phyloP scores from a whole-genome alignment of 1,140 invertebrate genomes.

The Pseudomyrmex concolor region DNA sequence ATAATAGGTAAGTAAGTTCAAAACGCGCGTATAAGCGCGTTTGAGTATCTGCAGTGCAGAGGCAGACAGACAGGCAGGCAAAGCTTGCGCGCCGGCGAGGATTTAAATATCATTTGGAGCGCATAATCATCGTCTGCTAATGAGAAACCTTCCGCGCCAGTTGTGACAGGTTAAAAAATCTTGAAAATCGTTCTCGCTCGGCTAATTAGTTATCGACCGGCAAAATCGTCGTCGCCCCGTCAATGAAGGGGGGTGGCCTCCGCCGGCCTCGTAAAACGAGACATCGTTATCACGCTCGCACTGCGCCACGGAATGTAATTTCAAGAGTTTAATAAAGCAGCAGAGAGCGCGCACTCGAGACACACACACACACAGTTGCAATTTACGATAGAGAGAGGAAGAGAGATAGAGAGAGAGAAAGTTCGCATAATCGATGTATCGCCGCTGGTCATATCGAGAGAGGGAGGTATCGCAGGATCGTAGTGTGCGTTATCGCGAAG shows the following conservation, averaged over 20 bases:
- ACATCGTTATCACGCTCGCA: slow-evolving; percentile 15
- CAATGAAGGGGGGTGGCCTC: not conserved
- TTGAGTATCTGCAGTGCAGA: slow-evolving; percentile 35
- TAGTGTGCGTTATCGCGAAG: slow-evolving; percentile 39
- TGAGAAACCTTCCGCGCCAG: slow-evolving; percentile 50
- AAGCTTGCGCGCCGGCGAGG: not conserved
- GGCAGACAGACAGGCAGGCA: not conserved
- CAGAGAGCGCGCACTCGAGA: not conserved
- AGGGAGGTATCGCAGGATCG: not conserved
- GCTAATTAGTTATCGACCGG: slow-evolving; percentile 56
- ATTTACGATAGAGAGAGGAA: slow-evolving; percentile 10
- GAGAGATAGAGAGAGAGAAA: not conserved
- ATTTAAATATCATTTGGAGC: slow-evolving; percentile 55
- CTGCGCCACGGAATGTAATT: slow-evolving; percentile 39
- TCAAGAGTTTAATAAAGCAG: slow-evolving; percentile 46
- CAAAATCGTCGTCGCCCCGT: slow-evolving; percentile 17
- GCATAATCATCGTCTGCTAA: slow-evolving; percentile 21
- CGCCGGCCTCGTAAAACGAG: slow-evolving; percentile 21
- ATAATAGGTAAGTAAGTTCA: slow-evolving; percentile 60
- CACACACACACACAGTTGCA: slow-evolving; percentile 12
- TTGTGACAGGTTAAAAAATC: slow-evolving; percentile 40
- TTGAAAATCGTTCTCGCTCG: not conserved
- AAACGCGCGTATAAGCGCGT: slow-evolving; percentile 13
- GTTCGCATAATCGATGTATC: slow-evolving; percentile 58
- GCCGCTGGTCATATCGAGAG: slow-evolving; percentile 41